Evolutionary conservation across 92 coral and sea anemone species (phyloP), one percentile per base, ranked within the genome.

Genomic region (Epizoanthus fatuus): DNA sequence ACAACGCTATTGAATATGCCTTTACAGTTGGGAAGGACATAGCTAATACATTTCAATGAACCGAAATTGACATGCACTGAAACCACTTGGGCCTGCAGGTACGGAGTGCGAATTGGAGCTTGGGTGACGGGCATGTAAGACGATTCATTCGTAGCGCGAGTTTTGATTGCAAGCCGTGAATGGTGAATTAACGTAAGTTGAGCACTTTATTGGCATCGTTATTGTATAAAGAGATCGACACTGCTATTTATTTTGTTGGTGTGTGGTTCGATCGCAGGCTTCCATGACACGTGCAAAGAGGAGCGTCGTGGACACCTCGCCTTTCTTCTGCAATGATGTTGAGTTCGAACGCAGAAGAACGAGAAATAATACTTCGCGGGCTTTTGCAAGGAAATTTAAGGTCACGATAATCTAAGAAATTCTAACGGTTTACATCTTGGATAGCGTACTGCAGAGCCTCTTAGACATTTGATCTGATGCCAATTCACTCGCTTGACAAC

Each of bases 101-200:
- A 65, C 83, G 64, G 20, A 40, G 75, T 86, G 85, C 83, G 90
- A 89, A 79, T 45, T 65, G 86, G 86, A 80, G 82, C 72, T 89
- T 86, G 83, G 60, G 89, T 87, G 86, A 69, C 83, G 90, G 90
- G 85, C 76, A 92, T 95, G 98, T 95, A 90, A 95, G 95, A 89
- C 98, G 98, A 95, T 95, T 94, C 98, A 90, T 90, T 55, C 52
- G 94, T 79, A 96, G 98, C 96, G 98, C 98, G 95, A 96, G 99
- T 93, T 96, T 96, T 96, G 98, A 93, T 96, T 96, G 98, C 99
- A 96, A 94, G 94, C 96, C 93, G 98, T 95, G 98, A 93, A 92
- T 95, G 98, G 98, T 92, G 95, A 96, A 95, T 96, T 96, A 93
- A 91, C 96, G 99, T 96, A 96, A 96, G 99, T 96, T 96, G 99